These are phyloP conservation scores for Petrophora chlorosata DNA, from an alignment of 2,888 invertebrate genomes.

Conservation along the genomic window DNA sequence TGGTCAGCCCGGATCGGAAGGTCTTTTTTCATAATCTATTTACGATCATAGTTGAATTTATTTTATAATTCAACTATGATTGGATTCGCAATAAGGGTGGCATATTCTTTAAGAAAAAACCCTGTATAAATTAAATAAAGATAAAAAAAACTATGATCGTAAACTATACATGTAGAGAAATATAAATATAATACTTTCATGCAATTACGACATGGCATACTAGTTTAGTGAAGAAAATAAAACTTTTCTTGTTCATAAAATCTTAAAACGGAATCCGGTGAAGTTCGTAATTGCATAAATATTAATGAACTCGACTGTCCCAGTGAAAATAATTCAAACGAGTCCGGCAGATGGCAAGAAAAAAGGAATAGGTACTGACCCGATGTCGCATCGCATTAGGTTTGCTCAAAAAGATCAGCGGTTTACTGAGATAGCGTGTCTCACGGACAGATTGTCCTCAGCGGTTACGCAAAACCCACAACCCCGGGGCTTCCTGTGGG, in stretches of 20 bases:
- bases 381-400: conserved; percentile 10
- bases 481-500: conserved; percentile 30
- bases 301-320: conserved; percentile 23
- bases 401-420: conserved; percentile 7
- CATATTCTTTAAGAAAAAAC: too few relatives aligned
- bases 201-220: not conserved
- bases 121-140: too few relatives aligned
- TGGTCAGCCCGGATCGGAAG: too few relatives aligned
- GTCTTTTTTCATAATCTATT: too few relatives aligned
- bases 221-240: not conserved
- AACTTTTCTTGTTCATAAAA: conserved; percentile 12
- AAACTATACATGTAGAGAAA: too few relatives aligned
- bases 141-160: too few relatives aligned
- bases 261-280: conserved; percentile 7
- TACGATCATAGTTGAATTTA: too few relatives aligned
- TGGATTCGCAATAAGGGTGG: too few relatives aligned
- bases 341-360: conserved; percentile 8
- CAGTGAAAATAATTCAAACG: conserved; percentile 18
- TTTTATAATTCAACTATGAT: too few relatives aligned
- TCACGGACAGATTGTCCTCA: conserved; percentile 31
- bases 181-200: too few relatives aligned
- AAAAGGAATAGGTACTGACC: conserved; percentile 12
- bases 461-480: conserved; percentile 29
- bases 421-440: conserved; percentile 17
- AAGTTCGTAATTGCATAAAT: conserved; percentile 28